These are phyloP conservation scores for Brenthis hecate DNA, from an alignment of 2,888 invertebrate species.

Conservation along the genomic window DNA sequence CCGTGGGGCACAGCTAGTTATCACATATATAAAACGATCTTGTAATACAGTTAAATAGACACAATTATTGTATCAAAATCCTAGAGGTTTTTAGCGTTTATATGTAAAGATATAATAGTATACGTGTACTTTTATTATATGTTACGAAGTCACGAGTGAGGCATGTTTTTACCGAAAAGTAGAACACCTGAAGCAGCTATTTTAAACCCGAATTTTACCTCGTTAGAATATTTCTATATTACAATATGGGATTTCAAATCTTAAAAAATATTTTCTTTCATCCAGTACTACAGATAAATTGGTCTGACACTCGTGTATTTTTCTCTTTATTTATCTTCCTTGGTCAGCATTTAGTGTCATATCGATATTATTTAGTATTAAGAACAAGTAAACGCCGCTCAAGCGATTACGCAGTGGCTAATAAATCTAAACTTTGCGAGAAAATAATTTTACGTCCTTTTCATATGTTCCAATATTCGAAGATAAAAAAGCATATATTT, in stretches of 20 bases:
- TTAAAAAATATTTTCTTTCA: background rate
- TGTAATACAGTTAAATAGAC: no score
- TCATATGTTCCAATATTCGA: slow-evolving; percentile 48
- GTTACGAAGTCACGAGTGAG: no score
- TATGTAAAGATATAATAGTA: no score
- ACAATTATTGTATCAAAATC: no score
- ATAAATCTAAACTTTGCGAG: slow-evolving; percentile 78
- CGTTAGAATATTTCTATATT: no score
- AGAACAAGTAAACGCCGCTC: slow-evolving; percentile 69
- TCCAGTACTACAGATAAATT: slow-evolving; percentile 7
- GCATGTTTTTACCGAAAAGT: no score
- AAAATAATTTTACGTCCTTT: slow-evolving; percentile 75
- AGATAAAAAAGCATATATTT: slow-evolving; percentile 5
- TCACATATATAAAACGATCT: no score
- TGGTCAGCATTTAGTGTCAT: slow-evolving; percentile 63
- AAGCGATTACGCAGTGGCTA: slow-evolving; percentile 67
- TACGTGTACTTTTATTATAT: no score
- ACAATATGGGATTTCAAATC: background rate
- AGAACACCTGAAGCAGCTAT: no score
- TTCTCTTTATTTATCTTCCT: slow-evolving; percentile 16
- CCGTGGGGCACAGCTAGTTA: no score
- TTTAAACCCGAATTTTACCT: no score
- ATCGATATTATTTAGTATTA: slow-evolving; percentile 74
- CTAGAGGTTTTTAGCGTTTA: no score
- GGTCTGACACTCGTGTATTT: slow-evolving; percentile 38